Evolutionary conservation across 2,888 invertebrate genomes (phyloP), one percentile per base, ranked within the genome.

Genomic region (Drosophila phalerata): DNA sequence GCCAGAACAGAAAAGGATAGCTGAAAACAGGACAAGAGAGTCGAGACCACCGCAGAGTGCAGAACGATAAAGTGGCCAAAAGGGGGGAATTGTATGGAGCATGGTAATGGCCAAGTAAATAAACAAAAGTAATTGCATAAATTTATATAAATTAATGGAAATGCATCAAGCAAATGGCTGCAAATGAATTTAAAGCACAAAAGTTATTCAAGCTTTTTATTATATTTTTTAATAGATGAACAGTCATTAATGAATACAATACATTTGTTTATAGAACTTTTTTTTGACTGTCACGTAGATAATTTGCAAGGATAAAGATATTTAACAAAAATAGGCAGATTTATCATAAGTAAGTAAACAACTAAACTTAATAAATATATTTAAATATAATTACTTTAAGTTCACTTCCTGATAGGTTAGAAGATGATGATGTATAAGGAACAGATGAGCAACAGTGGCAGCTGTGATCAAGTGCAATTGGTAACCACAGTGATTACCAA

Each of bases 81-180:
- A n/a, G 15, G 52, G 42, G 28, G 49, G n/a, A 9, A 15, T 6
- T 38, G 15, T 15, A 15, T 38, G 30, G 38, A 9, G 75, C 68
- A 30, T 43, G 57, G 55, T 69, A 74, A 78, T 72, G 78, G 76
- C 69, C 87, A 81, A 87, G 83, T 89, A 85, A 89, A 87, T 84
- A 84, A 84, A 84, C 89, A 84, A 88, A 84, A 84, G 89, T 88
- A 84, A 84, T 84, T 88, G 84, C 84, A 89, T 84, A 87, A 84
- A 84, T 84, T 85, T 85, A 84, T 87, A 89, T 85, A 69, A 87
- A 84, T 88, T 88, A 83, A 88, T 83, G 83, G 79, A 81, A 86
- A 83, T 81, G 71, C 87, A 86, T 88, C 78, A 88, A 64, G 71
- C 84, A 81, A 85, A 75, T 78, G 75, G 62, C 69, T 61, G 9